Evolutionary conservation across 1,140 invertebrate genomes (phyloP).

Genomic region (Drosophila fuyamai): DNA sequence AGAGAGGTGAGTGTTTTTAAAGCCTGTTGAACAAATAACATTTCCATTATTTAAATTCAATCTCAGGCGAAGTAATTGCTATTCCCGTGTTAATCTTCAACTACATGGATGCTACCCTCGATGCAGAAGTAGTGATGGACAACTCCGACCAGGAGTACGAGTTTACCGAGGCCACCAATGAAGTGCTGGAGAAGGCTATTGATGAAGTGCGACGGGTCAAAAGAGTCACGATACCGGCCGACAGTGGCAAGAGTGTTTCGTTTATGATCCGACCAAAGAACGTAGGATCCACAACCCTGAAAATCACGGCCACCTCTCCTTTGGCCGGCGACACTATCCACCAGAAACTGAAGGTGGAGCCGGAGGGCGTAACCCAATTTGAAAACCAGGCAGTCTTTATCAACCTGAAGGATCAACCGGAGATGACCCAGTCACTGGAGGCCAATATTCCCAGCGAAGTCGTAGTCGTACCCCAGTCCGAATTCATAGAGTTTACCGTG

Average conservation of each 20-base stretch:
- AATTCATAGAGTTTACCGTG: conserved; percentile 89
- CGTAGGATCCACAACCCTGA: conserved; percentile 91
- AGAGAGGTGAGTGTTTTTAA: conserved; percentile 86
- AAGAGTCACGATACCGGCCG: conserved; percentile 88
- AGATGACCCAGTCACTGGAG: conserved; percentile 86
- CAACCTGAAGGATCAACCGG: conserved; percentile 87
- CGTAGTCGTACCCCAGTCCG: conserved; percentile 89
- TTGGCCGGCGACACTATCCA: conserved; percentile 90
- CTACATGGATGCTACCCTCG: conserved; percentile 88
- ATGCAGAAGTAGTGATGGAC: conserved; percentile 92
- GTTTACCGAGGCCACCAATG: conserved; percentile 88
- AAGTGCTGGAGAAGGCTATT: conserved; percentile 85
- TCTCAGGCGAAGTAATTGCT: conserved; percentile 75
- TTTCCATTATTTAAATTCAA: too few species aligned
- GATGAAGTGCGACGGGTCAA: conserved; percentile 89
- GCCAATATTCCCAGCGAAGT: conserved; percentile 90
- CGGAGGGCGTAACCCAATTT: conserved; percentile 92
- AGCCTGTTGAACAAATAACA: too few species aligned
- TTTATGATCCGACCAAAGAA: conserved; percentile 93
- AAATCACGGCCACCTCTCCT: conserved; percentile 89
- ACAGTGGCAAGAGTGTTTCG: conserved; percentile 89
- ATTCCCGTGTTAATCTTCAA: conserved; percentile 82
- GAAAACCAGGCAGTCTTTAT: conserved; percentile 91
- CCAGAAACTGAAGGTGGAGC: conserved; percentile 89
- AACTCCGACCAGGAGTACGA: conserved; percentile 92